phyloP scores from a whole-genome alignment of 2,888 invertebrate species.

The Petrophora chlorosata region DNA sequence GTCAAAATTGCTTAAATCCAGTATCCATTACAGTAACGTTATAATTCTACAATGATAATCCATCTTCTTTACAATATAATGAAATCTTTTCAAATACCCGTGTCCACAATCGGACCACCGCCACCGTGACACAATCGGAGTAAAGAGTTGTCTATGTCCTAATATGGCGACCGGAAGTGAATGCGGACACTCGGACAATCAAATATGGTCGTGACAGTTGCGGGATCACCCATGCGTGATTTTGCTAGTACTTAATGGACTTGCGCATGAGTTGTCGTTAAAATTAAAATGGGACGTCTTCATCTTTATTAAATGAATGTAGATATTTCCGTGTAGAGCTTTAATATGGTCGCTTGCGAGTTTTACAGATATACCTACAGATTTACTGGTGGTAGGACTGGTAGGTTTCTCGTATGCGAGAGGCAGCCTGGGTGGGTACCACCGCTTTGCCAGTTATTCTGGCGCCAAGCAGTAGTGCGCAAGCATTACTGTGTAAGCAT shows the following conservation, averaged over 20 bases:
- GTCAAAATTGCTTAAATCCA: constrained; percentile 1
- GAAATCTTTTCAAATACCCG: constrained; percentile 23
- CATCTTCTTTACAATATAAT: constrained; percentile 32
- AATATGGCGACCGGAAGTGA: constrained; percentile 42
- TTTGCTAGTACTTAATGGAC: constrained; percentile 28
- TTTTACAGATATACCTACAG: too few species aligned
- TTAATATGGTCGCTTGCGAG: too few species aligned
- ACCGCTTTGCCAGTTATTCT: too few species aligned
- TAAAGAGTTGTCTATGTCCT: constrained; percentile 42
- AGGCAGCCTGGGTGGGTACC: too few species aligned
- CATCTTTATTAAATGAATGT: neutral
- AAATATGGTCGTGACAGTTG: constrained; percentile 35
- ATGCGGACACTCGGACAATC: constrained; percentile 27
- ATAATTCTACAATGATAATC: constrained; percentile 26
- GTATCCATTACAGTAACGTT: constrained; percentile 14
- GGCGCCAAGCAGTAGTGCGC: too few species aligned
- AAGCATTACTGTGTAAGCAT: too few species aligned
- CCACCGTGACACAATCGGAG: constrained; percentile 44
- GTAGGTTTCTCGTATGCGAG: too few species aligned
- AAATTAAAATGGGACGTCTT: constrained; percentile 4
- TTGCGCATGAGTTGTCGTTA: constrained; percentile 37
- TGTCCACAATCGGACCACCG: constrained; percentile 46
- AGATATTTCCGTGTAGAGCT: constrained; percentile 10
- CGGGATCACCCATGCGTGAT: constrained; percentile 39
- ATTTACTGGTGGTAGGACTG: too few species aligned